Base-by-base conservation (phyloP, 2,113 vertebrate genomes). In the Xerus inauris region DNA sequence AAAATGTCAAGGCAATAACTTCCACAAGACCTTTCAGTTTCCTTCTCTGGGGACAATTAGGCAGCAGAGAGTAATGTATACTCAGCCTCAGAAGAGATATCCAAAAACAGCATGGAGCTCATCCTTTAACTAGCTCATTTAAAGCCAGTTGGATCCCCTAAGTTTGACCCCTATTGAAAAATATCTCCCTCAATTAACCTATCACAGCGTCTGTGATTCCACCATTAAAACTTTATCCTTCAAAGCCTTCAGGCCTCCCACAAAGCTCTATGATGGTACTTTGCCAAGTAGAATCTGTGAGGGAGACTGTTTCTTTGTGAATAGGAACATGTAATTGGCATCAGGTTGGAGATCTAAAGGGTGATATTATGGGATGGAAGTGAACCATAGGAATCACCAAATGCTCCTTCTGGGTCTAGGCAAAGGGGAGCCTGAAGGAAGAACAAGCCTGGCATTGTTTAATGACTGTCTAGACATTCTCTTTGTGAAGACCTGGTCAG, bases 1-100 rank as follows among this genome's bases (percentile, higher is more conserved):
- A 88, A 98, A 97, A 98, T 97, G 96, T 97, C 97, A 98, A 67
- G 91, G 81, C 93, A 94, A 95, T 98, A 94, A 96, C 77, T 98
- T 97, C 88, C 91, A 95, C 65, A 86, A 97, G 97, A 96, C 93
- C 92, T 96, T 97, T 97, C 6, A 5, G 86, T 54, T 90, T 94
- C 45, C 76, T 89, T 81, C 90, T 97, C 40, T 85, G 72, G 88
- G 93, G 82, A 89, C 40, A 87, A 45, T 62, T 84, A 79, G 82
- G 86, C 57, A 77, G 93, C 77, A 87, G 71, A 94, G 91, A 95
- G 75, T 32, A 93, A 96, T 11, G 32, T n/a, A 64, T 40, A 89
- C 1, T 67, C 22, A 75, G 19, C 65, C 76, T 89, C 42, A n/a
- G 51, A 72, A 93, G 91, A 49, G 30, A 59, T 57, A 24, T 40